These are phyloP conservation scores for Odontesthes bonariensis DNA, from an alignment of 2,113 vertebrate species.

Conservation along the genomic window DNA sequence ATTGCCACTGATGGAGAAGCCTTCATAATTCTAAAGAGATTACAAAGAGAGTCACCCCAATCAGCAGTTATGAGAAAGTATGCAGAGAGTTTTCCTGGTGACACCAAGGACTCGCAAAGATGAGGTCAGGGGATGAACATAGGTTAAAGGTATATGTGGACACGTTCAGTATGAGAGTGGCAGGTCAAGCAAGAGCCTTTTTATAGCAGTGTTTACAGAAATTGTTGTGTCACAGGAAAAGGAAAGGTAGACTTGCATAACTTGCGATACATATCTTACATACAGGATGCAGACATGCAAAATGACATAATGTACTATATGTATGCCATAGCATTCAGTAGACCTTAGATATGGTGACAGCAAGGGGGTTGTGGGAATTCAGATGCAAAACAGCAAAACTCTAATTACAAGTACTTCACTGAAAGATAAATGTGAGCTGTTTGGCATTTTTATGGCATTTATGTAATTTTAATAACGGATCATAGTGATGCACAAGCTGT, in stretches of 20 bases:
- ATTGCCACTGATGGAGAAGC: slow-evolving; percentile 56
- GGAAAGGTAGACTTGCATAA: too few relatives aligned
- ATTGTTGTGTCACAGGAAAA: background rate
- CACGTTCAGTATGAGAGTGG: background rate
- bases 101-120: slow-evolving; percentile 15
- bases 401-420: background rate
- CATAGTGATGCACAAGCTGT: slow-evolving; percentile 12
- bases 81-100: slow-evolving; percentile 26
- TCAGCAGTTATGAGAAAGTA: slow-evolving; percentile 44
- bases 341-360: background rate
- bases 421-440: slow-evolving; percentile 2
- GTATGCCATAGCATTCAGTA: too few relatives aligned
- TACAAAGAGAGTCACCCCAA: slow-evolving; percentile 48
- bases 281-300: too few relatives aligned
- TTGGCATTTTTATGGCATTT: slow-evolving; percentile 20
- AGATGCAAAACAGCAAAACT: too few relatives aligned
- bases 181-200: slow-evolving; percentile 8
- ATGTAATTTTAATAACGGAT: slow-evolving; percentile 13
- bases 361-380: background rate
- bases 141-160: slow-evolving; percentile 9
- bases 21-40: slow-evolving; percentile 63
- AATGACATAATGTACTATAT: background rate
- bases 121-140: slow-evolving; percentile 21
- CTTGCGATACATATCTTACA: too few relatives aligned
- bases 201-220: slow-evolving; percentile 5